These are phyloP conservation scores for Rousettus leschenaultii DNA, from an alignment of 2,113 vertebrate genomes.

Conservation along the genomic window DNA sequence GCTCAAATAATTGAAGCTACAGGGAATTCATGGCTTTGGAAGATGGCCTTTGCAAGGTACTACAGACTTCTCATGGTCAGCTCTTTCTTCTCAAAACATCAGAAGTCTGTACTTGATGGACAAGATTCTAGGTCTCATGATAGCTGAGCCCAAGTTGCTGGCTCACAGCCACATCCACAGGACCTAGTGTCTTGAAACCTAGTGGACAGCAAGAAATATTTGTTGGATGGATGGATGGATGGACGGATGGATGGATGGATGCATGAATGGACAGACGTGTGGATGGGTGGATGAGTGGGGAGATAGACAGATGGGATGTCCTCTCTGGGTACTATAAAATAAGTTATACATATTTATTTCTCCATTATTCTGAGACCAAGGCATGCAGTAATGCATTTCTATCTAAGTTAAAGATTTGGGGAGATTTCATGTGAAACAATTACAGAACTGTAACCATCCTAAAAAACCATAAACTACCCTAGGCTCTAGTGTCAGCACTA, in stretches of 20 bases:
- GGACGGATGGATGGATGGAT: background rate
- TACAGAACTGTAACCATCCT: background rate
- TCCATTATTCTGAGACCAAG: background rate
- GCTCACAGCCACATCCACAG: background rate
- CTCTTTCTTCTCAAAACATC: background rate
- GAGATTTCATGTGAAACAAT: background rate
- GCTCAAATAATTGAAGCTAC: background rate
- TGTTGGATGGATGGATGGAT: background rate
- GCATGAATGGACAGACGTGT: background rate
- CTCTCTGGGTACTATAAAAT: background rate
- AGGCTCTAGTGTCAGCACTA: background rate
- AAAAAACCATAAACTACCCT: background rate
- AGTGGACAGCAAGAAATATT: background rate
- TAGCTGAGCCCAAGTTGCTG: background rate
- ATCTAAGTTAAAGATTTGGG: background rate
- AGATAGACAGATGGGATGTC: background rate
- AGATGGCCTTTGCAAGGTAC: background rate
- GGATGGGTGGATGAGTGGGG: background rate
- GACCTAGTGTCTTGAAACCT: background rate
- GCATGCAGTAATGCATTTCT: background rate
- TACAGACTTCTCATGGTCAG: accelerated
- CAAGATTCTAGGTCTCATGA: background rate
- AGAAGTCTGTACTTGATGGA: background rate
- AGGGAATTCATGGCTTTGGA: background rate
- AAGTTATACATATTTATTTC: background rate